Conservation (phyloP, 2,888 invertebrate genomes). For the Amphipoea oculea region DNA sequence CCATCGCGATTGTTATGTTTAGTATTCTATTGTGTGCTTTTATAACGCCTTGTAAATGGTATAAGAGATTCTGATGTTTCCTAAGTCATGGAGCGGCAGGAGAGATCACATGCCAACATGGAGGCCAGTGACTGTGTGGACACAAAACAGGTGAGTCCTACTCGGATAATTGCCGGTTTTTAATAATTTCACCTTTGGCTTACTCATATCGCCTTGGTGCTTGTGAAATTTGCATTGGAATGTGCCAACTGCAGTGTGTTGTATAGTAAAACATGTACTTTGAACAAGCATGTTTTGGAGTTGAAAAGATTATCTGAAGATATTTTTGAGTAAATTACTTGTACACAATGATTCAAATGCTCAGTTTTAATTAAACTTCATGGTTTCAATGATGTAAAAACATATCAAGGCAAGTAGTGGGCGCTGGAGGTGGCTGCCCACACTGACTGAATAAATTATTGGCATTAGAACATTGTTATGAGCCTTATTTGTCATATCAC, state of each 20-base stretch:
- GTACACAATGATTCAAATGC: neutral
- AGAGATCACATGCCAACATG: conserved; percentile 91
- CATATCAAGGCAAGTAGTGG: conserved; percentile 87
- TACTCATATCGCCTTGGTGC: conserved; percentile 73
- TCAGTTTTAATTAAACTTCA: conserved; percentile 34
- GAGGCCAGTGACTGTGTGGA: conserved; percentile 91
- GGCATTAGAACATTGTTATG: conserved; percentile 86
- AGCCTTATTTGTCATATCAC: conserved; percentile 82
- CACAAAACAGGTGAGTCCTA: conserved; percentile 91
- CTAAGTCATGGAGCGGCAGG: conserved; percentile 88
- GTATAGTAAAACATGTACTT: conserved; percentile 49
- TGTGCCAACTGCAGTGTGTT: conserved; percentile 57
- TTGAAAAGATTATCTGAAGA: conserved; percentile 17
- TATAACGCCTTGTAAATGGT: conserved; percentile 81
- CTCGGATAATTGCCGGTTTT: conserved; percentile 85
- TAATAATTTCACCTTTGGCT: conserved; percentile 78
- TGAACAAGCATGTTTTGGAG: conserved; percentile 52
- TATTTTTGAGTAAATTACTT: conserved; percentile 26
- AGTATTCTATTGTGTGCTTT: conserved; percentile 83
- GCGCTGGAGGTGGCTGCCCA: conserved; percentile 85
- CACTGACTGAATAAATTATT: conserved; percentile 89
- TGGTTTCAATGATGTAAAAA: conserved; percentile 61
- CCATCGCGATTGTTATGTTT: conserved; percentile 89
- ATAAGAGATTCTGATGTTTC: conserved; percentile 89
- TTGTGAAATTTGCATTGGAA: conserved; percentile 70